Base-by-base conservation (phyloP, 2,888 invertebrate genomes). In the Ichneumoninae sp. region DNA sequence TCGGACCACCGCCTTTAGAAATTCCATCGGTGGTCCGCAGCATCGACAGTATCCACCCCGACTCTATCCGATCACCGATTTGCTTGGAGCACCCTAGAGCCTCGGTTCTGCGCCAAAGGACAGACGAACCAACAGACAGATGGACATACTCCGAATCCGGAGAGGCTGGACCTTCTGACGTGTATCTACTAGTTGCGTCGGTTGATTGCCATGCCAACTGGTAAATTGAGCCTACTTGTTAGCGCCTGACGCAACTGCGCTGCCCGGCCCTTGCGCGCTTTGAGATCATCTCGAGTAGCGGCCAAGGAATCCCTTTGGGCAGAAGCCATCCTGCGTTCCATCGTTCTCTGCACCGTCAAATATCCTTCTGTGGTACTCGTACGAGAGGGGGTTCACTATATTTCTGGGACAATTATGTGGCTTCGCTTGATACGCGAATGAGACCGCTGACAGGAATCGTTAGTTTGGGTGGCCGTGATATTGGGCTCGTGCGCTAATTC, bases 121-220 rank as follows among this genome's bases (percentile, higher is more conserved):
- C 77, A 86, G 73, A 54, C 76, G 60, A 80, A 74, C 81, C 71
- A 79, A 82, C 65, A 69, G 77, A 81, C 77, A 73, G 81, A 78
- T 60, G 76, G 78, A 84, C 85, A 83, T 85, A 89, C 87, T 13
- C 71, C 33, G 30, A 66, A 63, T 60, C 16, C 60, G 22, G 82
- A 36, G 47, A 57, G 74, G 63, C 54, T 26, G 6, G 44, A 68
- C 19, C 81, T 77, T 60, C 69, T 71, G 52, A 73, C 57, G 50
- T 73, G 68, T 54, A 26, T 60, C 57, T 69, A 68, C 76, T n/a
- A 69, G 68, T 50, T 73, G 71, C 69, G 52, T 77, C 50, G 60
- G 60, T 33, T 50, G 78, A 78, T 78, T 70, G 22, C 50, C 22
- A 63, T 30, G 44, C 70, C 47, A 50, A 63, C 47, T 8, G 47